These are phyloP conservation scores for Pristionchus japonicus DNA, from an alignment of 2,888 invertebrate genomes.

Conservation along the genomic window DNA sequence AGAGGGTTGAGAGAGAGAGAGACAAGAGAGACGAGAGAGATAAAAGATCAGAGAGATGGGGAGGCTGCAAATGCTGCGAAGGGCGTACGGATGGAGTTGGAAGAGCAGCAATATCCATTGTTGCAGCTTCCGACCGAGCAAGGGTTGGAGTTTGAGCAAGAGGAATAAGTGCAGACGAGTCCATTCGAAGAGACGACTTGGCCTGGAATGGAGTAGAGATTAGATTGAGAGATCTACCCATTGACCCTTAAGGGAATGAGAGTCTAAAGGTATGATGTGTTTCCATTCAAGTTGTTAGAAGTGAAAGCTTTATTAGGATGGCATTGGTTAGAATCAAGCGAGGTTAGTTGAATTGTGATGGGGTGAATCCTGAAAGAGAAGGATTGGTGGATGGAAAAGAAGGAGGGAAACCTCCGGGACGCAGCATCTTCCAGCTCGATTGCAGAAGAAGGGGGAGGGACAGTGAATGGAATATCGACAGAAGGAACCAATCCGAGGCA, in stretches of 20 bases:
- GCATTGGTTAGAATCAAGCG: conserved; percentile 11
- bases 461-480: conserved; percentile 66
- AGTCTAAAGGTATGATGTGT: not conserved
- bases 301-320: not conserved
- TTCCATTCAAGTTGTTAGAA: not conserved
- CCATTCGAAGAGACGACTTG: conserved; percentile 56
- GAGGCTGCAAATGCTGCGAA: not conserved
- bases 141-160: conserved; percentile 70
- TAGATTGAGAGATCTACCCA: not conserved
- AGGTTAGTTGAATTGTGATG: not conserved
- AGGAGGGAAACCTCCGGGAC: not conserved
- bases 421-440: conserved; percentile 60
- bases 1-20: not conserved
- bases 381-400: not conserved
- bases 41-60: not conserved
- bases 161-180: conserved; percentile 72
- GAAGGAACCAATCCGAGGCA: conserved; percentile 56
- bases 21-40: not conserved
- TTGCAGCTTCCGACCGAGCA: conserved; percentile 73
- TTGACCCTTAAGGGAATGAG: not conserved
- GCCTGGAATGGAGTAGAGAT: conserved; percentile 15
- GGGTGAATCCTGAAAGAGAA: not conserved
- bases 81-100: conserved; percentile 46
- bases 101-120: conserved; percentile 74
- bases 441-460: conserved; percentile 66